These are phyloP conservation scores for Trachurus trachurus DNA, from an alignment of 2,797 vertebrate species.

Conservation along the genomic window DNA sequence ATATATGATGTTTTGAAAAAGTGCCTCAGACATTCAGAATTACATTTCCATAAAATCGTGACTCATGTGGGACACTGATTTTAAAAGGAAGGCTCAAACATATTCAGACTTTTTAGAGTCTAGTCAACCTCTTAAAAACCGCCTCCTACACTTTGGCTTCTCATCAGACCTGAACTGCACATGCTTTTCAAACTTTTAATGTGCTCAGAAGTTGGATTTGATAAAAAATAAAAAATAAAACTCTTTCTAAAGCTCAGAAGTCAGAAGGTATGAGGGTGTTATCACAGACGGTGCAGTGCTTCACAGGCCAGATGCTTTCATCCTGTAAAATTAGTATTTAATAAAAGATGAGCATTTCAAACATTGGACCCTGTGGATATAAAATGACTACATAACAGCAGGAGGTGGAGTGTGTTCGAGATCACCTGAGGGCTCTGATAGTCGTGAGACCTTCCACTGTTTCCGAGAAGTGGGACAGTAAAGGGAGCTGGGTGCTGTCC, in stretches of 20 bases:
- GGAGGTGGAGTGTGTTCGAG: not conserved
- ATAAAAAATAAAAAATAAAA: not conserved
- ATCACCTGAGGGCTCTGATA: slow-evolving; percentile 96
- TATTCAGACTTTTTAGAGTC: not conserved
- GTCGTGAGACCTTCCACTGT: slow-evolving; percentile 97
- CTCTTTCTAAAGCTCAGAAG: no score
- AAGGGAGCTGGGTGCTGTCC: slow-evolving; percentile 95
- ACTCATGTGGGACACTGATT: not conserved
- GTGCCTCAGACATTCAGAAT: not conserved
- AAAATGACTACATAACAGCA: not conserved
- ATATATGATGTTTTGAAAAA: not conserved
- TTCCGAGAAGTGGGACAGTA: slow-evolving; percentile 97
- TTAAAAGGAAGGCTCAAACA: not conserved
- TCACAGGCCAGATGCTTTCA: not conserved
- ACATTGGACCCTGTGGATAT: no score
- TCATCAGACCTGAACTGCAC: not conserved
- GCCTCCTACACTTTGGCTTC: not conserved
- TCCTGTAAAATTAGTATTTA: not conserved
- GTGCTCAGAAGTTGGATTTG: not conserved
- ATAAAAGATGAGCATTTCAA: not conserved
- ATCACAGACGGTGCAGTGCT: not conserved
- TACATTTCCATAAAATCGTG: not conserved
- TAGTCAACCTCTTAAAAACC: not conserved
- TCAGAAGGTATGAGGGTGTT: not conserved
- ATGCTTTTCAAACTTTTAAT: not conserved